Percentiles rank a stretch among this genome's conserved stretches.
These are phyloP conservation scores for Ceraclea dissimilis DNA, from an alignment of 2,888 invertebrate genomes.

Conservation along the genomic window DNA sequence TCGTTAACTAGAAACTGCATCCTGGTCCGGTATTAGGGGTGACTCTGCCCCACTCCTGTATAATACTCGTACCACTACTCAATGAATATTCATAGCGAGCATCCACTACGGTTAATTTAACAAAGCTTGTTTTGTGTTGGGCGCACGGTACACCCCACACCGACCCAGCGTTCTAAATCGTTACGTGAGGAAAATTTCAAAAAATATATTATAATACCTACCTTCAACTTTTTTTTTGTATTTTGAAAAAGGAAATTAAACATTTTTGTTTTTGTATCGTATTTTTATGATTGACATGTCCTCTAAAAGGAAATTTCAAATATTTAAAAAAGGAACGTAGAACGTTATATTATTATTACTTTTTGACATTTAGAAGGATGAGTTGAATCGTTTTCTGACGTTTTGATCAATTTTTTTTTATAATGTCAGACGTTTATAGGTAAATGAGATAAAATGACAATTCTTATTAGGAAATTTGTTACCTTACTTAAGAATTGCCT, in stretches of 20 bases:
- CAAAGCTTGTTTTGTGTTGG: constrained; percentile 23
- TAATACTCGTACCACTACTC: too few species aligned
- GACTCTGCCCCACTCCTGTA: too few species aligned
- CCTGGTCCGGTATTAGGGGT: constrained; percentile 3
- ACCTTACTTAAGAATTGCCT: too few species aligned
- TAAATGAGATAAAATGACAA: too few species aligned
- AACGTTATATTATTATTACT: too few species aligned
- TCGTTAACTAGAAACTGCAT: not conserved
- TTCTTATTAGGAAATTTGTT: too few species aligned
- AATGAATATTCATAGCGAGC: constrained; percentile 25
- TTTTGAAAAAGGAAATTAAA: not conserved
- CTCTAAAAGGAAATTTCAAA: not conserved
- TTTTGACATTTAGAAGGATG: too few species aligned
- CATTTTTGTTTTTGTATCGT: not conserved
- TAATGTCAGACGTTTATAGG: too few species aligned
- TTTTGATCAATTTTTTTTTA: too few species aligned
- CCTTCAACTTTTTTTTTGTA: not conserved
- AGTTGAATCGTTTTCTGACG: too few species aligned
- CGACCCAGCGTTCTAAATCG: not conserved
- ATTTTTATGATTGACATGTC: not conserved
- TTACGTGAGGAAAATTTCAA: constrained; percentile 1
- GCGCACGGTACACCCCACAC: not conserved
- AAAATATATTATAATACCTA: not conserved
- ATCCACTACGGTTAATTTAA: constrained; percentile 24
- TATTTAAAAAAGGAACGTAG: not conserved